Evolutionary conservation across 1,140 invertebrate genomes (phyloP).

Genomic region (Drosophila pectinifera): DNA sequence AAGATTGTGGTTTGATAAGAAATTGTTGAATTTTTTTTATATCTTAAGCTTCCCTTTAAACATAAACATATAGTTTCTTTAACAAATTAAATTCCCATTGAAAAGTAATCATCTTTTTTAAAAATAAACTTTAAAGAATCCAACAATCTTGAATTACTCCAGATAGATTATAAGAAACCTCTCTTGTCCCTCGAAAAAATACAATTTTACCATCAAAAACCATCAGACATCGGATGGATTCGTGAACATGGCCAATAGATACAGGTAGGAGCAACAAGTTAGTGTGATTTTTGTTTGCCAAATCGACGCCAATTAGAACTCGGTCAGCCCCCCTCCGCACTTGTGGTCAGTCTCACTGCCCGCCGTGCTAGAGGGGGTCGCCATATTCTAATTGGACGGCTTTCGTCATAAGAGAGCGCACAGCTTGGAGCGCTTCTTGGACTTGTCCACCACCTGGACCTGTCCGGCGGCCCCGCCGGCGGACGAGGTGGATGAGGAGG

Average conservation of each 20-base stretch:
- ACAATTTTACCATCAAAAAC: neutral
- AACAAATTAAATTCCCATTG: no score
- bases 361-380: constrained; percentile 69
- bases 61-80: no score
- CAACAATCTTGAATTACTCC: no score
- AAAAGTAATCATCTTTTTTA: no score
- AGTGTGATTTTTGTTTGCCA: neutral
- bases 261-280: constrained; percentile 42
- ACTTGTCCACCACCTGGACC: constrained; percentile 61
- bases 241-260: constrained; percentile 17
- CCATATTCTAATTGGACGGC: constrained; percentile 84
- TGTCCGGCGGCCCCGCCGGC: constrained; percentile 51
- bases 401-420: constrained; percentile 85
- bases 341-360: constrained; percentile 70
- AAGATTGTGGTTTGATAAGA: neutral
- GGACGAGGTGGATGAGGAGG: constrained; percentile 72
- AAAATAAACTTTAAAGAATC: no score
- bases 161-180: no score
- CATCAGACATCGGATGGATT: constrained; percentile 1
- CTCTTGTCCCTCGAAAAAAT: neutral
- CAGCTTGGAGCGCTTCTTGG: constrained; percentile 83
- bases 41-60: no score
- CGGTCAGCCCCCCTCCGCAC: constrained; percentile 79
- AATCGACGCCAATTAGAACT: constrained; percentile 73
- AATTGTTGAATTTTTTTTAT: no score